phyloP scores from a whole-genome alignment of 2,888 invertebrate genomes.

The Gymnoscelis rufifasciata region DNA sequence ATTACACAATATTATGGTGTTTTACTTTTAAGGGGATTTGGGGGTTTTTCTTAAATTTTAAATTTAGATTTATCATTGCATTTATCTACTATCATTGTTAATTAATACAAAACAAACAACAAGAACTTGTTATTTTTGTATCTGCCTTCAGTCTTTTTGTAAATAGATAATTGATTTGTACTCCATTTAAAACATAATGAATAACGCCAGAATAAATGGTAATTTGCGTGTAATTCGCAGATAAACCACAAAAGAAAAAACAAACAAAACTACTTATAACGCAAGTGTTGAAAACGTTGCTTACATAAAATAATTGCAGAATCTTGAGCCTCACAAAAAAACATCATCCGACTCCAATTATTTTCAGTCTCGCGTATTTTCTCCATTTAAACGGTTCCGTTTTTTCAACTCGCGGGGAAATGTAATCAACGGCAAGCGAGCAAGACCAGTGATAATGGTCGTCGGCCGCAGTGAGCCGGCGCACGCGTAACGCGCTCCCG shows the following conservation, averaged over 20 bases:
- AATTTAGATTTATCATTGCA: too few species aligned
- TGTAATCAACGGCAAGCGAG: slow-evolving; percentile 56
- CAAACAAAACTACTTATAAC: too few species aligned
- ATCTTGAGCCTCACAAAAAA: slow-evolving; percentile 28
- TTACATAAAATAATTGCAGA: not conserved
- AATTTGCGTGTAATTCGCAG: not conserved
- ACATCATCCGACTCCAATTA: slow-evolving; percentile 43
- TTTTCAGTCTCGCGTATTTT: slow-evolving; percentile 65
- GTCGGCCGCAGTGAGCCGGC: slow-evolving; percentile 46
- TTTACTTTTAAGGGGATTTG: too few species aligned
- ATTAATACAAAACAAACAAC: too few species aligned
- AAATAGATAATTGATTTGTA: too few species aligned
- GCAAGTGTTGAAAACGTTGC: not conserved
- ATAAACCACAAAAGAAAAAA: not conserved
- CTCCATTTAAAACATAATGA: not conserved
- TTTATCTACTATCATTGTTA: too few species aligned
- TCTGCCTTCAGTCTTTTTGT: too few species aligned
- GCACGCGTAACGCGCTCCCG: slow-evolving; percentile 54
- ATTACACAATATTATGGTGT: too few species aligned
- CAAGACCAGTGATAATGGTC: slow-evolving; percentile 46
- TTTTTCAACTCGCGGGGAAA: slow-evolving; percentile 70
- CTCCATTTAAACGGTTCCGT: slow-evolving; percentile 59
- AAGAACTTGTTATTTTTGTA: too few species aligned
- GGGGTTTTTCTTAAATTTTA: too few species aligned
- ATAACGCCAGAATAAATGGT: not conserved